Percentiles rank a stretch among this genome's conserved stretches.
Evolutionary conservation across 2,113 vertebrate species (phyloP).

Genomic region (Chaenocephalus aceratus): DNA sequence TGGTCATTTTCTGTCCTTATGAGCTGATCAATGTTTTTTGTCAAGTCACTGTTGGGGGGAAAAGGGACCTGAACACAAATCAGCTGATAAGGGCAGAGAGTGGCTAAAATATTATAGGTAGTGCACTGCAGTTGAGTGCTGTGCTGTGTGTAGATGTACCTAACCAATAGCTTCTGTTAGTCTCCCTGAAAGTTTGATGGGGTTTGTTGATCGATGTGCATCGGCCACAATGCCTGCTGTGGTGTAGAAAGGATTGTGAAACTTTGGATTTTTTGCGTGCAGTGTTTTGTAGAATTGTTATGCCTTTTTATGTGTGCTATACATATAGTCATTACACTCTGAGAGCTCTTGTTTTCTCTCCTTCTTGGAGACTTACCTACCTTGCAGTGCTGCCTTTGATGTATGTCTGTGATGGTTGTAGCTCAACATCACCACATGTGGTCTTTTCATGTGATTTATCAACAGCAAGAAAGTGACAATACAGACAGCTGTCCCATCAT

Average conservation of each 20-base stretch:
- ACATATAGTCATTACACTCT: constrained; percentile 52
- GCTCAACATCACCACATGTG: constrained; percentile 66
- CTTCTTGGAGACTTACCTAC: constrained; percentile 45
- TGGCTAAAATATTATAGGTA: constrained; percentile 55
- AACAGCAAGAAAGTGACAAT: constrained; percentile 4
- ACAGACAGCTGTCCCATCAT: constrained; percentile 2
- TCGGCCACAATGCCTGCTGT: constrained; percentile 84
- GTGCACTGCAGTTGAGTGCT: constrained; percentile 73
- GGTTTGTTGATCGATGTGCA: constrained; percentile 76
- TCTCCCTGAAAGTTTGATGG: constrained; percentile 74
- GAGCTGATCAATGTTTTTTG: constrained; percentile 54
- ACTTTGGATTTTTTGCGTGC: constrained; percentile 69
- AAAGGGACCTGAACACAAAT: constrained; percentile 47
- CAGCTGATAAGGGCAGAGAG: constrained; percentile 63
- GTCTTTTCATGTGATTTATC: constrained; percentile 58
- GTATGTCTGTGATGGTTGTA: constrained; percentile 74
- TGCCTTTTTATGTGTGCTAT: constrained; percentile 75
- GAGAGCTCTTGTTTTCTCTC: constrained; percentile 56
- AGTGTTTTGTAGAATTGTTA: constrained; percentile 77
- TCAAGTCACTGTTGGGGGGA: neutral
- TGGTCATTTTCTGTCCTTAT: constrained; percentile 65
- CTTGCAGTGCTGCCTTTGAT: constrained; percentile 64
- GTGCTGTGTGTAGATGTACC: constrained; percentile 80
- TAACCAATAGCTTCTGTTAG: constrained; percentile 80
- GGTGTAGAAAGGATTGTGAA: constrained; percentile 74